Conservation (phyloP, 2,888 invertebrate species). For the Apotomis capreana region DNA sequence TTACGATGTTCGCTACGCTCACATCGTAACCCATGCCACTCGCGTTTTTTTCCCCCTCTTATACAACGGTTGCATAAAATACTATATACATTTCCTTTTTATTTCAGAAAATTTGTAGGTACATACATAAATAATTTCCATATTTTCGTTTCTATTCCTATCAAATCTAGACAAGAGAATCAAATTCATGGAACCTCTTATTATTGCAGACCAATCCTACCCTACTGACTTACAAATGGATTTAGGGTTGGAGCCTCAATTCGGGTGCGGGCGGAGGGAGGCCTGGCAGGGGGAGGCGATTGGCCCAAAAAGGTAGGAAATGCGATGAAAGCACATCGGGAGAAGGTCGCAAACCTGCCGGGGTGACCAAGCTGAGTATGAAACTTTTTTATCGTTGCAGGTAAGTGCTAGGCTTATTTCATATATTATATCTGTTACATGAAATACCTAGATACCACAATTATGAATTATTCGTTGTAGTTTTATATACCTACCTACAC, state of each 20-base stretch:
- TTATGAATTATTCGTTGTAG: too few relatives aligned
- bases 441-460: too few relatives aligned
- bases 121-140: not conserved
- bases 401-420: too few relatives aligned
- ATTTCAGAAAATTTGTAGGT: too few relatives aligned
- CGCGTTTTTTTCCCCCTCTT: too few relatives aligned
- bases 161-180: not conserved
- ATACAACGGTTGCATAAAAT: too few relatives aligned
- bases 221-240: conserved; percentile 34
- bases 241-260: conserved; percentile 30
- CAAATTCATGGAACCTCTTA: not conserved
- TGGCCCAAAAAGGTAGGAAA: conserved; percentile 26
- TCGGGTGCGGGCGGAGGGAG: conserved; percentile 21
- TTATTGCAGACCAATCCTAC: conserved; percentile 19
- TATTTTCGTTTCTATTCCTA: not conserved
- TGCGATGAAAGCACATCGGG: conserved; percentile 27
- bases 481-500: too few relatives aligned
- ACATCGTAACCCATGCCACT: too few relatives aligned
- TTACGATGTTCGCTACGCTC: too few relatives aligned
- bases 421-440: too few relatives aligned
- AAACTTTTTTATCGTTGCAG: conserved; percentile 9
- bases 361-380: conserved; percentile 40
- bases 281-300: conserved; percentile 16
- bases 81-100: too few relatives aligned
- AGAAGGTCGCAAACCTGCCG: conserved; percentile 50